These are phyloP conservation scores for Machimus atricapillus DNA, from an alignment of 2,888 invertebrate genomes.

Conservation along the genomic window DNA sequence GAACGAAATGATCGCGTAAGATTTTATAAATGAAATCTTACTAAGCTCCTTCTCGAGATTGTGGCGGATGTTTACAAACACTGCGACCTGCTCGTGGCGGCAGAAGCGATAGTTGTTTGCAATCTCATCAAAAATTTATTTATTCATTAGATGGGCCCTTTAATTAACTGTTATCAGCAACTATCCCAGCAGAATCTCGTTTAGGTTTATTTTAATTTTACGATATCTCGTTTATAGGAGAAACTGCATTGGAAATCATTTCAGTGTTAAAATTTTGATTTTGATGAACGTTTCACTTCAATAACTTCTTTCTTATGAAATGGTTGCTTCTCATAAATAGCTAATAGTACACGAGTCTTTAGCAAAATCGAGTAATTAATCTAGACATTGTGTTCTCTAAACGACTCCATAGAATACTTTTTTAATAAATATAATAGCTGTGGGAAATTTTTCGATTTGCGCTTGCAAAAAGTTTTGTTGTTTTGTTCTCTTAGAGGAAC, in stretches of 20 bases:
- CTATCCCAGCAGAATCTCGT: neutral
- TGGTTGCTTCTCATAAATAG: neutral
- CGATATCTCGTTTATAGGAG: neutral
- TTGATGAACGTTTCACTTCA: neutral
- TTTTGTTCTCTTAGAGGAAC: neutral
- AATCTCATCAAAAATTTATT: neutral
- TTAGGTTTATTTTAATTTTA: neutral
- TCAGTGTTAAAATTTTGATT: neutral
- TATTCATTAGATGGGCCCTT: conserved; percentile 11
- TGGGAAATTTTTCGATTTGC: neutral
- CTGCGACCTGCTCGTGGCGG: neutral
- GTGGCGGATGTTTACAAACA: conserved; percentile 15
- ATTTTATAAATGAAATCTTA: conserved; percentile 25
- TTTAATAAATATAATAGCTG: neutral
- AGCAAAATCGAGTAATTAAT: neutral
- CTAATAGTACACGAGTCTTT: neutral
- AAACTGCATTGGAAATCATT: neutral
- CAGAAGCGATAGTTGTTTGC: neutral
- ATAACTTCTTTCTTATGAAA: neutral
- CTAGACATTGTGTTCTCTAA: neutral
- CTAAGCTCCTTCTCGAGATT: neutral
- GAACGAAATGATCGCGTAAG: conserved; percentile 7
- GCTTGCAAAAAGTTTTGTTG: neutral
- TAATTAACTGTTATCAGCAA: neutral
- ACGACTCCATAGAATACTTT: neutral